Percentiles rank a stretch among this genome's conserved stretches.
Conservation (phyloP, 1,140 invertebrate species). For the Leptoteleia sp. region DNA sequence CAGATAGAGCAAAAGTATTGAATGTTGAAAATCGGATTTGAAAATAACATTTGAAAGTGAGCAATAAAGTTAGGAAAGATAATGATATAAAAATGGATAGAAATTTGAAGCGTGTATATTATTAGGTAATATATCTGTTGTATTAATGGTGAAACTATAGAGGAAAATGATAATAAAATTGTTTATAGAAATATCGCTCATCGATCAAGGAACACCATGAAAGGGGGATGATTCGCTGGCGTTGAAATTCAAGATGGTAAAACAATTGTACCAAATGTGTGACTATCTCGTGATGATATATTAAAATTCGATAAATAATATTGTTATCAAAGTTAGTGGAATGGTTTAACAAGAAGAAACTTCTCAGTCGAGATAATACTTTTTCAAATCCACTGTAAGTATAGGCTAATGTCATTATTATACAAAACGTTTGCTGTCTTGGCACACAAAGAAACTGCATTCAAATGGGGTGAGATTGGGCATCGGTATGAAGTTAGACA, state of each 20-base stretch:
- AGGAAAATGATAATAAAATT: conserved; percentile 50
- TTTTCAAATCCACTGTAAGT: conserved; percentile 56
- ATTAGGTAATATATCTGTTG: conserved; percentile 6
- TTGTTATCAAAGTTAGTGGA: conserved; percentile 46
- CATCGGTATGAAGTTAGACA: conserved; percentile 45
- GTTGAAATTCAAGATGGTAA: conserved; percentile 54
- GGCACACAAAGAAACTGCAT: conserved; percentile 10
- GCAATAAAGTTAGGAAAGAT: too few species aligned
- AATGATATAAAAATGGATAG: too few species aligned
- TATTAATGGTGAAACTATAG: conserved; percentile 4
- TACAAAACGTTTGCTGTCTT: background rate
- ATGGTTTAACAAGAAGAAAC: conserved; percentile 51
- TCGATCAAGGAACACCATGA: conserved; percentile 48
- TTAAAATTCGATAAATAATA: conserved; percentile 30
- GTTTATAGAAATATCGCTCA: conserved; percentile 55
- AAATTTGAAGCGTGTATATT: conserved; percentile 6
- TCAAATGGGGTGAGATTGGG: conserved; percentile 51
- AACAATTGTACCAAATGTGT: conserved; percentile 34
- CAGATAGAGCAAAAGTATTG: too few species aligned
- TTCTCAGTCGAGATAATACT: conserved; percentile 48
- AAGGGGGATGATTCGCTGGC: conserved; percentile 41
- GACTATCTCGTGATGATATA: conserved; percentile 16
- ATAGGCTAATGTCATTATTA: conserved; percentile 45
- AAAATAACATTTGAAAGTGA: too few species aligned
- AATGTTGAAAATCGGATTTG: too few species aligned